phyloP scores from a whole-genome alignment of 2,113 vertebrate genomes.

The Xenus cinereus region DNA sequence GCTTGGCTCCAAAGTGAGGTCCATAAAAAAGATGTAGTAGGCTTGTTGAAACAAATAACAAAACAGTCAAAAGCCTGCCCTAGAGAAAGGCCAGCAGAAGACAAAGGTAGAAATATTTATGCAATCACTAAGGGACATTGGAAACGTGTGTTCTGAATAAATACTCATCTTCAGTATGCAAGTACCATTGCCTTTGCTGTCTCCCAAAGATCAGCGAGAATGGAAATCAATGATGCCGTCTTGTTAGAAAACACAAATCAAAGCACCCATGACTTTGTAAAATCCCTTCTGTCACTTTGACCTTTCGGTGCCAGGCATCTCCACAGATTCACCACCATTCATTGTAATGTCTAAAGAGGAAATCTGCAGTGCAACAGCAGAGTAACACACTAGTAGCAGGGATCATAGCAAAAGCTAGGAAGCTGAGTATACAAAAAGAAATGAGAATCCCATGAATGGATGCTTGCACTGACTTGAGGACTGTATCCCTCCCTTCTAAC shows the following conservation, averaged over 20 bases:
- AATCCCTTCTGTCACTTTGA: conserved; percentile 44
- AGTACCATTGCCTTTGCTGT: neutral
- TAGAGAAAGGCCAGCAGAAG: neutral
- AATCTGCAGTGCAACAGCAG: neutral
- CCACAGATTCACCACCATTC: neutral
- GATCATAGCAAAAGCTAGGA: neutral
- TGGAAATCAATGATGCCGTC: conserved; percentile 64
- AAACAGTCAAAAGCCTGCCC: neutral
- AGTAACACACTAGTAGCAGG: neutral
- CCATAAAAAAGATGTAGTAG: neutral
- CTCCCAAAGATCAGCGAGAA: conserved; percentile 36
- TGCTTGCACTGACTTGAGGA: neutral
- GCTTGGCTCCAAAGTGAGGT: neutral
- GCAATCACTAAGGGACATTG: neutral
- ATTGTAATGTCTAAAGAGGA: neutral
- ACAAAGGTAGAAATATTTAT: conserved; percentile 23
- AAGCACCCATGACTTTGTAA: conserved; percentile 51
- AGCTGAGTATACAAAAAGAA: neutral
- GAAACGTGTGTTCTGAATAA: conserved; percentile 33
- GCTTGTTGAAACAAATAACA: conserved; percentile 19
- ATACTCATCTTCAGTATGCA: conserved; percentile 22
- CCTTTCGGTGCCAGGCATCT: conserved; percentile 37
- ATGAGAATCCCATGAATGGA: neutral
- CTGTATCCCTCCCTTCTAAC: neutral
- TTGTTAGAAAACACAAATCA: conserved; percentile 59